Percentiles rank a stretch among this genome's conserved stretches.
Conservation (phyloP, 2,888 invertebrate species). For the Dryobotodes eremita region DNA sequence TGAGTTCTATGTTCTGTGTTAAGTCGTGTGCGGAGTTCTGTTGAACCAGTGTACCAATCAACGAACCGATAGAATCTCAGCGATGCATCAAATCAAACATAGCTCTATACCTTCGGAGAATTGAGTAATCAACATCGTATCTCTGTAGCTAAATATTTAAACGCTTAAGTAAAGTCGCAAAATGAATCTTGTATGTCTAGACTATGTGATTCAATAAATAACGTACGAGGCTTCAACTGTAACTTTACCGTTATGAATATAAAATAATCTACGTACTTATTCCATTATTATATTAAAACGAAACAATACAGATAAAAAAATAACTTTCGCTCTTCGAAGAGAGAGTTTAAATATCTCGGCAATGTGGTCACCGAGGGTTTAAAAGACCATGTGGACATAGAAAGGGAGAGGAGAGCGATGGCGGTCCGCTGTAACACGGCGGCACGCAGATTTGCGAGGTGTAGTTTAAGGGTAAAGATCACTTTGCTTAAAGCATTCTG, state of each 20-base stretch:
- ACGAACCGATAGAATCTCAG: neutral
- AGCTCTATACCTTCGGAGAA: neutral
- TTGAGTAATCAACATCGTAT: slow-evolving; percentile 11
- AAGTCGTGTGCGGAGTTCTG: no score
- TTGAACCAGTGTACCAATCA: neutral
- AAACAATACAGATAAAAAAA: neutral
- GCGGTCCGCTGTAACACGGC: no score
- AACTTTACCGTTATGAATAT: neutral
- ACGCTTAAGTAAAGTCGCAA: neutral
- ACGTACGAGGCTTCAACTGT: neutral
- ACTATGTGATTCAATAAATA: neutral
- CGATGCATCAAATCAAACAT: neutral
- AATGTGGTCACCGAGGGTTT: no score
- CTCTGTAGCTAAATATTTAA: neutral
- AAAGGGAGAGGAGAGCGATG: no score
- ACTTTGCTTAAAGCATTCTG: no score
- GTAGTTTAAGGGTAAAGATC: no score
- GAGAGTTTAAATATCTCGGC: no score
- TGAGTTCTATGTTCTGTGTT: neutral
- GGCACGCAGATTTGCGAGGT: no score
- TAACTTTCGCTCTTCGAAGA: no score
- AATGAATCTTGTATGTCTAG: no score
- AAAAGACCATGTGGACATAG: no score
- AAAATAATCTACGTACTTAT: neutral
- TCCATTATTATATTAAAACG: no score